A percentile compares a stretch with the other conserved stretches of the same genome.
These are phyloP conservation scores for Diachasmimorpha longicaudata DNA, from an alignment of 1,140 invertebrate species.

Conservation along the genomic window DNA sequence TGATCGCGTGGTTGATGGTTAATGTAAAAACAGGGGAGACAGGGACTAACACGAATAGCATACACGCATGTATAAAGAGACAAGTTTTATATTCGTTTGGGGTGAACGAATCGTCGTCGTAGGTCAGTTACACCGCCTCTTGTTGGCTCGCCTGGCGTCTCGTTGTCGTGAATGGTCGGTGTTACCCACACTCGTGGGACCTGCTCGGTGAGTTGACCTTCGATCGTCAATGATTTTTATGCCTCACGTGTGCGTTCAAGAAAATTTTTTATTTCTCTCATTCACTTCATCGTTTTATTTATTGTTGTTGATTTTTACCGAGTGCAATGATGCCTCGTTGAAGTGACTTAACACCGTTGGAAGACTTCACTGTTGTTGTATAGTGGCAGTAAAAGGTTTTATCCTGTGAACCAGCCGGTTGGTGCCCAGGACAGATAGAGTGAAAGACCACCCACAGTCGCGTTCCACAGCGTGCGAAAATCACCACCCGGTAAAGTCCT, in stretches of 20 bases:
- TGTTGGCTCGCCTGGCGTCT: slow-evolving; percentile 24
- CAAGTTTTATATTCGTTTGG: slow-evolving; percentile 19
- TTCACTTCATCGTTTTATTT: too few relatives aligned
- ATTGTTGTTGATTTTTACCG: background rate
- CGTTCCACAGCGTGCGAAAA: background rate
- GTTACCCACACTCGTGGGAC: slow-evolving; percentile 12
- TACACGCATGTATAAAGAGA: background rate
- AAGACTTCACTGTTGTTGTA: background rate
- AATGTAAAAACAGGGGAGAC: background rate
- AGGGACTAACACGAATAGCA: background rate
- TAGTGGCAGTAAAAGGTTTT: slow-evolving; percentile 5
- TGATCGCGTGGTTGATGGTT: background rate
- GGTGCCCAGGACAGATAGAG: background rate
- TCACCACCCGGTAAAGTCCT: background rate
- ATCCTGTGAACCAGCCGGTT: background rate
- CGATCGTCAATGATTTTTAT: slow-evolving; percentile 21
- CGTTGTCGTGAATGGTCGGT: slow-evolving; percentile 32
- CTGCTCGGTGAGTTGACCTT: slow-evolving; percentile 25
- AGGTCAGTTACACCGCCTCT: slow-evolving; percentile 40
- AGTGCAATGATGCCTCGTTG: background rate
- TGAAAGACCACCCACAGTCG: background rate
- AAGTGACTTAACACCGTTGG: background rate
- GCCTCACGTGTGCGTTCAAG: background rate
- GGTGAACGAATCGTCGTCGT: slow-evolving; percentile 41
- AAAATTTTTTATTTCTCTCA: background rate